Evolutionary conservation across 2,888 invertebrate genomes (phyloP).

Genomic region (Meiosimyza platycephala): DNA sequence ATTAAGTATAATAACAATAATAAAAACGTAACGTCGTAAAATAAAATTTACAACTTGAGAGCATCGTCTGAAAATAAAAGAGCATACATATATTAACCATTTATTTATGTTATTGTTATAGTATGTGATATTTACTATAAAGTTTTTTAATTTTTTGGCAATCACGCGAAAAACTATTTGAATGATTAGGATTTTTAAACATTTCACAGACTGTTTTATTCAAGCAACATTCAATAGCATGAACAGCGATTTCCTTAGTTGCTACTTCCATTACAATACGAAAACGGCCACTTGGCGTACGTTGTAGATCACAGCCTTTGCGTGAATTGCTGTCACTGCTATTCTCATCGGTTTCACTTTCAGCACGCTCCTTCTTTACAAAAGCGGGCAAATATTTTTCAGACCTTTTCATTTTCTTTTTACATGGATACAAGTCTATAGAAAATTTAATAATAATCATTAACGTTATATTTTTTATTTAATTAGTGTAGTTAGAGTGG

Average conservation of each 20-base stretch:
- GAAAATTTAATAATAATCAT: slow-evolving; percentile 19
- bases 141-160: slow-evolving; percentile 42
- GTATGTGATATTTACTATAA: slow-evolving; percentile 20
- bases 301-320: slow-evolving; percentile 22
- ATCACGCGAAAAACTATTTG: slow-evolving; percentile 32
- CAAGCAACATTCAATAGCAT: slow-evolving; percentile 40
- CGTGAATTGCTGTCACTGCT: slow-evolving; percentile 23
- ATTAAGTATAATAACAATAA: too few relatives aligned
- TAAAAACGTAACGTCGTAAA: too few relatives aligned
- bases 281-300: slow-evolving; percentile 40
- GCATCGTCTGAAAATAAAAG: slow-evolving; percentile 23
- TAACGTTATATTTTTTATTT: too few relatives aligned
- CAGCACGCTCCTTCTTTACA: slow-evolving; percentile 14
- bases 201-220: slow-evolving; percentile 45
- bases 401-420: slow-evolving; percentile 20
- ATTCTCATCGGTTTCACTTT: slow-evolving; percentile 37
- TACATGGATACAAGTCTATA: slow-evolving; percentile 30
- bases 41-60: not conserved
- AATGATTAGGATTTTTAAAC: slow-evolving; percentile 40
- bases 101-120: too few relatives aligned
- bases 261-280: slow-evolving; percentile 38
- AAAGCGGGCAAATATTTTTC: slow-evolving; percentile 6
- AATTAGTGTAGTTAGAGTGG: too few relatives aligned
- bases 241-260: slow-evolving; percentile 31
- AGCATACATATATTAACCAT: not conserved